These are phyloP conservation scores for Neolamprologus caudopunctatus DNA, from an alignment of 2,113 vertebrate species.

Conservation along the genomic window DNA sequence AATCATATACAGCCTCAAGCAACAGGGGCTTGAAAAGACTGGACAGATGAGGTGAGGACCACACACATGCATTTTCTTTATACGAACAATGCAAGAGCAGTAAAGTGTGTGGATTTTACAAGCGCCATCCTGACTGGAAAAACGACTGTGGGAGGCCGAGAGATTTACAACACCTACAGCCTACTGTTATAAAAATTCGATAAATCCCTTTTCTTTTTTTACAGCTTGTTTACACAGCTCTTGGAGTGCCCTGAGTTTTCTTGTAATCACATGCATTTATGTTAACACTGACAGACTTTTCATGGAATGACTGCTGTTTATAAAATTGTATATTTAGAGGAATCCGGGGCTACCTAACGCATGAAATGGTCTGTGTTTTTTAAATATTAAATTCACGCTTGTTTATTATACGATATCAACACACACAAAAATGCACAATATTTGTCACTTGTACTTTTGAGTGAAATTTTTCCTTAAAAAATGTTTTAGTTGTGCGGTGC, in stretches of 20 bases:
- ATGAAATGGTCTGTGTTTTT: background rate
- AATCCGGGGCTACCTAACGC: background rate
- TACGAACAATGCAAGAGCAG: accelerated
- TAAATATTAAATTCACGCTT: background rate
- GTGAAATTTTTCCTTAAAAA: background rate
- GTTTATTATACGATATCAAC: background rate
- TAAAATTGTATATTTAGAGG: background rate
- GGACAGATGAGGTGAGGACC: background rate
- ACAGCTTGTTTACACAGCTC: background rate
- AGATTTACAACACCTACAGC: background rate
- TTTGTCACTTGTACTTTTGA: background rate
- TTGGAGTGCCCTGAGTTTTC: background rate
- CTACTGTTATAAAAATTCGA: background rate
- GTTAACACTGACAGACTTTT: background rate
- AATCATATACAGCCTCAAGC: background rate
- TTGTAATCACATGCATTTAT: background rate
- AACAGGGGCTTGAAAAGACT: background rate
- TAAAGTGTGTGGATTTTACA: background rate
- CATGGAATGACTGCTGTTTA: background rate
- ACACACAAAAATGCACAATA: background rate
- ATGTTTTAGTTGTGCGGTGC: accelerated
- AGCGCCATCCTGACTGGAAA: background rate
- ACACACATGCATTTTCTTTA: background rate
- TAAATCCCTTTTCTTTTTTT: background rate
- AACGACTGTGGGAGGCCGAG: background rate